These are phyloP conservation scores for Trilocha varians DNA, from an alignment of 2,888 invertebrate genomes.

Conservation along the genomic window DNA sequence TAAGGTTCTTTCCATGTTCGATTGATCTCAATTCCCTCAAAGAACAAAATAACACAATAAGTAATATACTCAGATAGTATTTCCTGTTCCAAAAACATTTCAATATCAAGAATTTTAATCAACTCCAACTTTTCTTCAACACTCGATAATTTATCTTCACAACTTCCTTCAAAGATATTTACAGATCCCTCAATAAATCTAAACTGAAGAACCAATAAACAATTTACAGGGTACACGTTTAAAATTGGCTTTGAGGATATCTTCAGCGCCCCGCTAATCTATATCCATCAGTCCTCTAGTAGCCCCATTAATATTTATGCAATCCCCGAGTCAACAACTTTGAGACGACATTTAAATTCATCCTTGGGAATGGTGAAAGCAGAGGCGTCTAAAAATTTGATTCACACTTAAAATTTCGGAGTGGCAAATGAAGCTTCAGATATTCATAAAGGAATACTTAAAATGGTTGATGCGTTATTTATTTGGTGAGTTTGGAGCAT, in stretches of 20 bases:
- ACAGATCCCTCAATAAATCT: not conserved
- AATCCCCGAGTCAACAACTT: constrained; percentile 51
- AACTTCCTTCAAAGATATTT: not conserved
- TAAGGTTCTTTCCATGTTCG: too few species aligned
- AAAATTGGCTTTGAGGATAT: constrained; percentile 24
- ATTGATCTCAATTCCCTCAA: too few species aligned
- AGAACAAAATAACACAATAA: too few species aligned
- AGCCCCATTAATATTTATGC: constrained; percentile 62
- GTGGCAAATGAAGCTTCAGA: constrained; percentile 7
- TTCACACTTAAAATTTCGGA: constrained; percentile 45
- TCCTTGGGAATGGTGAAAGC: constrained; percentile 52
- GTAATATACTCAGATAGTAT: too few species aligned
- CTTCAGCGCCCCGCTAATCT: constrained; percentile 34
- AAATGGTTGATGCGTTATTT: too few species aligned
- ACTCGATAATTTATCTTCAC: too few species aligned
- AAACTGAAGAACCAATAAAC: not conserved
- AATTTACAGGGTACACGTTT: not conserved
- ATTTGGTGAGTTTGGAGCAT: too few species aligned
- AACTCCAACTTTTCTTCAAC: too few species aligned
- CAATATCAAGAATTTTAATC: too few species aligned
- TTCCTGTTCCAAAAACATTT: too few species aligned
- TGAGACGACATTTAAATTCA: constrained; percentile 66
- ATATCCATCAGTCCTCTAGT: constrained; percentile 50
- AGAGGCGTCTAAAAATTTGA: constrained; percentile 46
- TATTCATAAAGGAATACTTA: constrained; percentile 12